Conservation (phyloP, 2,888 invertebrate species). For the Spialia ferax region DNA sequence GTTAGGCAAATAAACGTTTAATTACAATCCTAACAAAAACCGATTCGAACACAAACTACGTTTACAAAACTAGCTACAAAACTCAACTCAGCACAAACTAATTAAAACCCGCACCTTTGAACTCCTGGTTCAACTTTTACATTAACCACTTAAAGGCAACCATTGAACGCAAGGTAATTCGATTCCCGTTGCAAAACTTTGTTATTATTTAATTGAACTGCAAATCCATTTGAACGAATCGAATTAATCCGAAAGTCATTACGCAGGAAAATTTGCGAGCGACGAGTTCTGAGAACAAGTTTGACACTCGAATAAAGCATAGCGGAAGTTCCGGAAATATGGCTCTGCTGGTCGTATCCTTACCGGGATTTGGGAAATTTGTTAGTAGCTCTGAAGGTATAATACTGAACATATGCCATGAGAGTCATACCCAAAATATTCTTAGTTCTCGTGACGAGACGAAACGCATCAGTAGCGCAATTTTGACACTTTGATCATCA, state of each 20-base stretch:
- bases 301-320: constrained; percentile 35
- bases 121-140: constrained; percentile 25
- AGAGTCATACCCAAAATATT: no score
- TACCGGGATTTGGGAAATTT: not conserved
- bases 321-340: constrained; percentile 25
- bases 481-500: no score
- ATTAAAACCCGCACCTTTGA: not conserved
- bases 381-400: not conserved
- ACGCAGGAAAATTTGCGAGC: constrained; percentile 43
- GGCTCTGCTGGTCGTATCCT: not conserved
- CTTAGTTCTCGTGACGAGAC: no score
- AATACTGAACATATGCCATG: not conserved
- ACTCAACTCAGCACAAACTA: not conserved
- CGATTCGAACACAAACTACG: not conserved
- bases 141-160: constrained; percentile 39
- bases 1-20: not conserved
- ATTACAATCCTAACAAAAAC: not conserved
- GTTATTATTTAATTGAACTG: constrained; percentile 39
- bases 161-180: constrained; percentile 37
- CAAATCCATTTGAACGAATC: constrained; percentile 44
- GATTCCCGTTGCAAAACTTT: constrained; percentile 36
- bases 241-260: constrained; percentile 48
- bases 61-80: not conserved
- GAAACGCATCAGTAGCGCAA: no score
- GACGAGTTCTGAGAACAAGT: constrained; percentile 21